These are phyloP conservation scores for Periphyllus acericola DNA, from an alignment of 2,888 invertebrate genomes.

Conservation along the genomic window DNA sequence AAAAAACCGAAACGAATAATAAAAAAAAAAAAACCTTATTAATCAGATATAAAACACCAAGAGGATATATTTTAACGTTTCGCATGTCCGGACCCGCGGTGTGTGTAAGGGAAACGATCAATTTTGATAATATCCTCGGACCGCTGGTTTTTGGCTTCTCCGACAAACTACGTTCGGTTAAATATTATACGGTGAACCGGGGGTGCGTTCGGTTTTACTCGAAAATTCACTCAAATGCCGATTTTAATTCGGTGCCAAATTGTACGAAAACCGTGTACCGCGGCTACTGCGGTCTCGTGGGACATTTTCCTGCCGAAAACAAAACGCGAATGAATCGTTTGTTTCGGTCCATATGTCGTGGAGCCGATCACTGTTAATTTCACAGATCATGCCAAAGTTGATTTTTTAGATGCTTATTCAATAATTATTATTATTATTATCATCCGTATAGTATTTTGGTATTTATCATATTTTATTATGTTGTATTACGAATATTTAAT, in stretches of 20 bases:
- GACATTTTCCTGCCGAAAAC: not conserved
- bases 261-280: not conserved
- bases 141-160: not conserved
- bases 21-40: not conserved
- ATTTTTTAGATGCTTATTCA: too few species aligned
- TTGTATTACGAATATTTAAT: too few species aligned
- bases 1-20: not conserved
- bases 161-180: not conserved
- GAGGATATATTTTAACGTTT: slow-evolving; percentile 28
- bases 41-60: not conserved
- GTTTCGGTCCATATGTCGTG: not conserved
- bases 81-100: not conserved
- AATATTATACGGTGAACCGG: not conserved
- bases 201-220: not conserved
- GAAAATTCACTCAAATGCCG: slow-evolving; percentile 12
- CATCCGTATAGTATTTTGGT: too few species aligned
- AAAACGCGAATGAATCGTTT: not conserved
- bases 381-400: too few species aligned
- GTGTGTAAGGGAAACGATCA: not conserved
- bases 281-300: not conserved
- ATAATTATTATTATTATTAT: not conserved
- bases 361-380: too few species aligned
- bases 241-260: not conserved
- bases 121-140: slow-evolving; percentile 5
- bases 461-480: too few species aligned